phyloP scores from a whole-genome alignment of 2,113 vertebrate genomes.

The Abramis brama region DNA sequence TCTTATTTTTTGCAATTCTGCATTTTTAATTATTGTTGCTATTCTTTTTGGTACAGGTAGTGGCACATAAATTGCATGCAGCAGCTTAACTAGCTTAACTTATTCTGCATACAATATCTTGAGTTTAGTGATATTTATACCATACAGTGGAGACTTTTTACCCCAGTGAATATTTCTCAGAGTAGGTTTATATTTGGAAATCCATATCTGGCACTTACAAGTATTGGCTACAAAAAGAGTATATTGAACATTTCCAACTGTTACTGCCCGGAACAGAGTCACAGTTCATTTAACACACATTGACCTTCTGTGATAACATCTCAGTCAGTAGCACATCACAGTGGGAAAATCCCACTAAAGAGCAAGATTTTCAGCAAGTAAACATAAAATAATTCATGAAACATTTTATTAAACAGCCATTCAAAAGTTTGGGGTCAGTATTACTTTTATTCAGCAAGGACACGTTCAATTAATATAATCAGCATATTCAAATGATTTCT shows the following conservation, averaged over 20 bases:
- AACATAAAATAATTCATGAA: not conserved
- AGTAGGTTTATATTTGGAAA: not conserved
- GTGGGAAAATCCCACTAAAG: not conserved
- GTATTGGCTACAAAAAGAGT: not conserved
- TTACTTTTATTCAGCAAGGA: not conserved
- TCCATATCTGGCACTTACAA: not conserved
- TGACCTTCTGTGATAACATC: not conserved
- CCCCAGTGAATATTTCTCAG: not conserved
- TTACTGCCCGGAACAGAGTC: not conserved
- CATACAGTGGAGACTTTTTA: not conserved
- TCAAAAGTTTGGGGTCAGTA: not conserved
- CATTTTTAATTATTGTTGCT: not conserved
- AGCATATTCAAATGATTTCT: not conserved
- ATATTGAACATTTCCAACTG: not conserved
- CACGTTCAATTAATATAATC: not conserved
- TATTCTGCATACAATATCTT: not conserved
- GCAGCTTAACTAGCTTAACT: not conserved
- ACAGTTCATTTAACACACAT: conserved; percentile 1
- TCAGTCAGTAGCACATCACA: not conserved
- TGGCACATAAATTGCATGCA: too few relatives aligned
- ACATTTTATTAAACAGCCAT: not conserved
- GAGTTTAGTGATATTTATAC: not conserved
- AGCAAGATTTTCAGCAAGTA: not conserved
- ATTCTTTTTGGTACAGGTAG: not conserved
- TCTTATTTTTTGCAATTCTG: not conserved